Evolutionary conservation across 2,888 invertebrate species (phyloP).

Genomic region (Hipparchia sbordonii): DNA sequence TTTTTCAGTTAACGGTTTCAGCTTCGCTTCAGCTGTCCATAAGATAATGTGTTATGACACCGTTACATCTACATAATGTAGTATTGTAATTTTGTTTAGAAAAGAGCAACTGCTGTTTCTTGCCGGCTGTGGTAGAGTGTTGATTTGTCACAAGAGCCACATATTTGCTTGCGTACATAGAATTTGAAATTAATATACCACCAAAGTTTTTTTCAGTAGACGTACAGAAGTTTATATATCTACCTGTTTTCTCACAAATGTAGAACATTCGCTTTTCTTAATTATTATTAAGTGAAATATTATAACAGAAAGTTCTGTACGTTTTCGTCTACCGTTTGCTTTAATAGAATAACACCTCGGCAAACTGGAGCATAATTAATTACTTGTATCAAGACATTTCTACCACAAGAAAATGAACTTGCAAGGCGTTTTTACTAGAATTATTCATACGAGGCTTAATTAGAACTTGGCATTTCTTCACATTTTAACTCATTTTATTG

Average conservation of each 20-base stretch:
- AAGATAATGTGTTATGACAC: no score
- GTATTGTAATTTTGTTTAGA: no score
- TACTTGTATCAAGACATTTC: constrained; percentile 7
- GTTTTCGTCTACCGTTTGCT: background rate
- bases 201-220: no score
- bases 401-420: background rate
- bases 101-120: no score
- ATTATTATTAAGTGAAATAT: background rate
- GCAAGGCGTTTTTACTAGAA: constrained; percentile 3
- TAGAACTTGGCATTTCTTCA: background rate
- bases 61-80: no score
- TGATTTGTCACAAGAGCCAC: no score
- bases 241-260: background rate
- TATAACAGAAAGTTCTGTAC: background rate
- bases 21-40: no score
- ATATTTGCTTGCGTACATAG: no score
- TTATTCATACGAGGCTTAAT: background rate
- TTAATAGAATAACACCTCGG: constrained; percentile 2
- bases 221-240: no score
- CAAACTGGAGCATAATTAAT: constrained; percentile 7
- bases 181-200: no score
- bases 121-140: no score
- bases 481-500: background rate
- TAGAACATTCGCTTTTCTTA: background rate
- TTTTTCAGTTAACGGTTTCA: no score